Evolutionary conservation across 1,140 invertebrate species (phyloP).

Genomic region (Macrostomum lignano): DNA sequence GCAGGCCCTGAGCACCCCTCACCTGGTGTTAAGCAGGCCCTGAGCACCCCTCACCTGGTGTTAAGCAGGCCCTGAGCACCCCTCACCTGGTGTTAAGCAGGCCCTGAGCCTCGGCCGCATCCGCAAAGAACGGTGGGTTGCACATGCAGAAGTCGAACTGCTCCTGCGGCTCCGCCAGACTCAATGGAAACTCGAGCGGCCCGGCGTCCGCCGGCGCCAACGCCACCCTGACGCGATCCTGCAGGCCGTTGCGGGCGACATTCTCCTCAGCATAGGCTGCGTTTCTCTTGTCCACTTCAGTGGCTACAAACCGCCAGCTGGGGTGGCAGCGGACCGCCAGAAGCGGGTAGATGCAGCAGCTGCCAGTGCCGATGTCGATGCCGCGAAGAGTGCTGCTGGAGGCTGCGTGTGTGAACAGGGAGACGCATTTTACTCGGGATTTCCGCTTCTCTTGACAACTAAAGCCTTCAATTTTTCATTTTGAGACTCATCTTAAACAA

Average conservation of each 20-base stretch:
- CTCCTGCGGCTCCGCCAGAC: conserved; percentile 16
- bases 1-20: no score
- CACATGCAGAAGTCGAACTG: conserved; percentile 59
- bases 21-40: no score
- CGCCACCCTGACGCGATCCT: conserved; percentile 26
- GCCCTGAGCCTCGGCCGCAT: conserved; percentile 34
- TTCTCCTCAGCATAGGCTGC: conserved; percentile 42
- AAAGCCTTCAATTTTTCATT: no score
- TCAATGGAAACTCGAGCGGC: conserved; percentile 4
- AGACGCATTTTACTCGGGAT: no score
- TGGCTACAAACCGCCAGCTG: conserved; percentile 51
- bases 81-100: conserved; percentile 10
- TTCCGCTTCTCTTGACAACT: no score
- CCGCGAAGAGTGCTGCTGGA: no score
- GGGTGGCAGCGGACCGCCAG: conserved; percentile 39
- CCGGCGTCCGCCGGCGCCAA: not conserved
- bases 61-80: no score
- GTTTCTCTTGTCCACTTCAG: conserved; percentile 50
- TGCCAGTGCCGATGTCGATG: conserved; percentile 64
- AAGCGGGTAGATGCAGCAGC: conserved; percentile 62
- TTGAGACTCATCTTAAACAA: no score
- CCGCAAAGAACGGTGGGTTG: conserved; percentile 74
- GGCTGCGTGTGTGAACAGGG: no score
- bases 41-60: no score
- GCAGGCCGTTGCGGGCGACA: conserved; percentile 42